phyloP scores from a whole-genome alignment of 2,113 vertebrate species.

The Regulus satrapa region DNA sequence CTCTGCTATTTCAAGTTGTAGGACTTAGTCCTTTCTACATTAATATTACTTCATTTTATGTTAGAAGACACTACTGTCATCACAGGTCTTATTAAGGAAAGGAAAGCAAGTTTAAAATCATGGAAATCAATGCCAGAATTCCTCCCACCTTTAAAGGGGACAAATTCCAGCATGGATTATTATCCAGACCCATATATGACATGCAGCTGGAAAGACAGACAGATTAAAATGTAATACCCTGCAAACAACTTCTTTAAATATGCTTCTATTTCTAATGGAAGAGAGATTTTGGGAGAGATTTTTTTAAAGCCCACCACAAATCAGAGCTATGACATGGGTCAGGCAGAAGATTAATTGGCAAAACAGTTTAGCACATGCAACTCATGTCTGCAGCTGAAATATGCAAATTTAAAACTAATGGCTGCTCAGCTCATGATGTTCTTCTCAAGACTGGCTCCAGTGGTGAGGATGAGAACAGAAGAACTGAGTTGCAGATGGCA shows the following conservation, averaged over 20 bases:
- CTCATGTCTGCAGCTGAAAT: background rate
- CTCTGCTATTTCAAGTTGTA: background rate
- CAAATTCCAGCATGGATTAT: background rate
- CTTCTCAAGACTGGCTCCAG: background rate
- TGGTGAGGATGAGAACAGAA: background rate
- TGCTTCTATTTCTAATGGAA: too few species aligned
- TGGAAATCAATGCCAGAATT: background rate
- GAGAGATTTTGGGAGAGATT: background rate
- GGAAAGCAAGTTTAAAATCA: background rate
- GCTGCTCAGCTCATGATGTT: background rate
- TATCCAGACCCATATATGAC: background rate
- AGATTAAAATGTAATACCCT: background rate
- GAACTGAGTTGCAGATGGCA: background rate
- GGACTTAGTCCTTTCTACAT: background rate
- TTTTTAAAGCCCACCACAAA: background rate
- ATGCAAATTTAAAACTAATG: background rate
- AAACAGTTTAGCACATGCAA: background rate
- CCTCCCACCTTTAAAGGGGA: background rate
- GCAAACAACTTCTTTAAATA: background rate
- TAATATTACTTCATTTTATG: background rate
- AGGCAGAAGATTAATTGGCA: background rate
- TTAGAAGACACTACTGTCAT: background rate
- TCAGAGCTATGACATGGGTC: background rate
- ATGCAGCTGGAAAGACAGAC: background rate
- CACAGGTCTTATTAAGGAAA: background rate